phyloP scores from a whole-genome alignment of 2,888 invertebrate genomes.

The Electrophaes corylata region DNA sequence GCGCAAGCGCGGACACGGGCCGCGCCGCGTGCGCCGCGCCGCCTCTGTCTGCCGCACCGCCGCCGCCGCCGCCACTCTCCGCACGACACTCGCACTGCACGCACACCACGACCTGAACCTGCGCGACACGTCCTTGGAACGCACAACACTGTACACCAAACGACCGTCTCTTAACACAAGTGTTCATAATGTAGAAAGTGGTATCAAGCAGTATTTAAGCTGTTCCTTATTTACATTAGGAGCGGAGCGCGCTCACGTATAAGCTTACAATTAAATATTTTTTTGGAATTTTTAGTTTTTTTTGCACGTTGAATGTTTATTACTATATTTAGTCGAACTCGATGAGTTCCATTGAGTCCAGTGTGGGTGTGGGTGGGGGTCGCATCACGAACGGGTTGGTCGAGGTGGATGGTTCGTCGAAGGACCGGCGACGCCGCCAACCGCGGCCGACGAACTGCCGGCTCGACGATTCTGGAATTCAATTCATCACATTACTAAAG shows the following conservation, averaged over 20 bases:
- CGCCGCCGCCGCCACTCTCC: slow-evolving; percentile 24
- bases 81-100: not conserved
- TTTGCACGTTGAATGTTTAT: slow-evolving; percentile 42
- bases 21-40: slow-evolving; percentile 5
- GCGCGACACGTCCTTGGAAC: slow-evolving; percentile 31
- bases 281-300: slow-evolving; percentile 52
- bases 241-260: slow-evolving; percentile 60
- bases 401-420: slow-evolving; percentile 68
- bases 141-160: slow-evolving; percentile 38
- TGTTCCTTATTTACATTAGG: slow-evolving; percentile 70
- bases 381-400: slow-evolving; percentile 62
- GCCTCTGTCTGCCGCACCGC: slow-evolving; percentile 7
- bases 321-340: slow-evolving; percentile 42
- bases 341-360: slow-evolving; percentile 52
- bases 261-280: slow-evolving; percentile 66
- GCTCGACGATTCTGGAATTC: slow-evolving; percentile 76
- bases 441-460: slow-evolving; percentile 55
- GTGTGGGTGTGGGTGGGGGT: slow-evolving; percentile 50
- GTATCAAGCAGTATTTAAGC: slow-evolving; percentile 71
- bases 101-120: slow-evolving; percentile 7
- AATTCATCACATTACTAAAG: too few species aligned
- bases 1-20: not conserved
- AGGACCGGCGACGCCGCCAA: slow-evolving; percentile 70
- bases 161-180: slow-evolving; percentile 61
- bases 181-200: slow-evolving; percentile 73